Evolutionary conservation across 1,140 invertebrate species (phyloP).

Genomic region (Macrosteles quadrilineatus): DNA sequence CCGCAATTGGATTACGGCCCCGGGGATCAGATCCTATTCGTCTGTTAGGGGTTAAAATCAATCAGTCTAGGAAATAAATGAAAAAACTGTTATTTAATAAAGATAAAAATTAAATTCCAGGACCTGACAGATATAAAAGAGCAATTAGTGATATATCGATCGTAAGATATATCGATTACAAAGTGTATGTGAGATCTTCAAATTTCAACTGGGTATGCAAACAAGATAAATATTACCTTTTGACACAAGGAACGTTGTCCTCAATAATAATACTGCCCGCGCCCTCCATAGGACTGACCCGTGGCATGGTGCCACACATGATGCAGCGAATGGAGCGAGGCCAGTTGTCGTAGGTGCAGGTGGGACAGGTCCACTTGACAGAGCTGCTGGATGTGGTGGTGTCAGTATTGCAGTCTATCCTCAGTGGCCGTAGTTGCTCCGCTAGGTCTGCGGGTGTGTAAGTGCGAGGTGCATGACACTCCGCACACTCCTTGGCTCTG

Average conservation of each 20-base stretch:
- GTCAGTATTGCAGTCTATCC: conserved; percentile 47
- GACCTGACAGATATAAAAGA: too few species aligned
- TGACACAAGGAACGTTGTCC: neutral
- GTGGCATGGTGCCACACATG: conserved; percentile 70
- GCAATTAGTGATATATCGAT: too few species aligned
- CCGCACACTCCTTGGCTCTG: conserved; percentile 67
- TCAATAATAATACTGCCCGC: conserved; percentile 8
- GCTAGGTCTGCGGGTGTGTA: conserved; percentile 59
- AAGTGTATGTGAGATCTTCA: too few species aligned
- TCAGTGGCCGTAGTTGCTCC: conserved; percentile 65
- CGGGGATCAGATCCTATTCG: too few species aligned
- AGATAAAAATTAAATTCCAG: too few species aligned
- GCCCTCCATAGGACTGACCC: neutral
- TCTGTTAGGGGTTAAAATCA: too few species aligned
- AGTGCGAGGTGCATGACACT: conserved; percentile 60
- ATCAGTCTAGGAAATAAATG: too few species aligned
- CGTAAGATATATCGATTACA: too few species aligned
- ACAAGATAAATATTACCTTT: conserved; percentile 1
- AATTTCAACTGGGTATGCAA: too few species aligned
- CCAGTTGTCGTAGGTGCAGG: conserved; percentile 97
- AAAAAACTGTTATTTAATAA: too few species aligned
- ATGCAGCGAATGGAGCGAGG: conserved; percentile 85
- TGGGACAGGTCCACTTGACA: conserved; percentile 51
- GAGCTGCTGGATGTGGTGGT: neutral
- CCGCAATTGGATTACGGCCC: too few species aligned